phyloP scores from a whole-genome alignment of 2,888 invertebrate species.

The Tanytarsus gracilentus region DNA sequence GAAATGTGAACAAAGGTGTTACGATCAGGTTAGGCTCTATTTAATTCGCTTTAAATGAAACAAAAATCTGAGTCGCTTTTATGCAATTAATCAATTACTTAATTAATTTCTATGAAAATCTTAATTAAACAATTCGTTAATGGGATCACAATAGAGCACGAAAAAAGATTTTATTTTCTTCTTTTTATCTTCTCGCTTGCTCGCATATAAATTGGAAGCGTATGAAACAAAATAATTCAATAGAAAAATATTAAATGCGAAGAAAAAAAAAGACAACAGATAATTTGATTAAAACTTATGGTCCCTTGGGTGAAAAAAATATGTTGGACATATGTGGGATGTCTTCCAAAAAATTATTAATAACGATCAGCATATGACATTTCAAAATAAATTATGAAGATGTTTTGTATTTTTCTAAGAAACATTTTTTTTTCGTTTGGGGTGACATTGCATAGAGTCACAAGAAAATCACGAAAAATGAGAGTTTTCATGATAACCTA shows the following conservation, averaged over 20 bases:
- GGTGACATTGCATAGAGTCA: too few relatives aligned
- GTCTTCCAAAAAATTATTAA: neutral
- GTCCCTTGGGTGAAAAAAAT: neutral
- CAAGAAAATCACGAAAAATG: too few relatives aligned
- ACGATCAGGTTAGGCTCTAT: slow-evolving; percentile 17
- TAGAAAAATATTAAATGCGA: slow-evolving; percentile 15
- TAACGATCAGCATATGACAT: neutral
- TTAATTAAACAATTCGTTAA: slow-evolving; percentile 11
- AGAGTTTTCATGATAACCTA: too few relatives aligned
- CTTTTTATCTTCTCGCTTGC: too few relatives aligned
- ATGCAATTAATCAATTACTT: neutral
- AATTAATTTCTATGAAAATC: slow-evolving; percentile 2
- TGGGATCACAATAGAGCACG: neutral
- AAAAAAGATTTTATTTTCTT: too few relatives aligned
- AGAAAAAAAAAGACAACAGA: slow-evolving; percentile 1
- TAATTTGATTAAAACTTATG: slow-evolving; percentile 24
- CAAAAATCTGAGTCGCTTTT: neutral
- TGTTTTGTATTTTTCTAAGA: too few relatives aligned
- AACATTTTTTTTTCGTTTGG: too few relatives aligned
- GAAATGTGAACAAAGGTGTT: slow-evolving; percentile 21
- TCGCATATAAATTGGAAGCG: slow-evolving; percentile 17
- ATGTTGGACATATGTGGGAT: slow-evolving; percentile 3
- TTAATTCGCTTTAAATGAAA: neutral
- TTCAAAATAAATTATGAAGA: neutral
- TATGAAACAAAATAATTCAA: slow-evolving; percentile 17